Evolutionary conservation across 2,113 vertebrate genomes (phyloP).

Genomic region (Apeltes quadracus): DNA sequence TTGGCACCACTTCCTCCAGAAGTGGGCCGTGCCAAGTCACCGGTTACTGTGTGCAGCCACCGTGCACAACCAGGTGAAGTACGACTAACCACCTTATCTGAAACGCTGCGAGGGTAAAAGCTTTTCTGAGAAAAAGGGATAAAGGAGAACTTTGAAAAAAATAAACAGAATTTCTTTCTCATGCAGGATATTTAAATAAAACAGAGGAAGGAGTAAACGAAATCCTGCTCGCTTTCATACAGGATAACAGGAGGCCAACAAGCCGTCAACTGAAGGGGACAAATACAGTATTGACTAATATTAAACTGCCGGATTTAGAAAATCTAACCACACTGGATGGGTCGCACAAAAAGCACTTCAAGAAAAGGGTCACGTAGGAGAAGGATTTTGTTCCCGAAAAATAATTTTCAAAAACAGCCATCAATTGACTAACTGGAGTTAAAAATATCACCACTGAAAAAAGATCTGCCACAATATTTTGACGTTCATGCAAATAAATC

Average conservation of each 20-base stretch:
- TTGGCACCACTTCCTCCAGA: constrained; percentile 69
- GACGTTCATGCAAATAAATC: constrained; percentile 74
- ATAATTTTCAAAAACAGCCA: constrained; percentile 33
- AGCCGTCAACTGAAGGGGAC: constrained; percentile 24
- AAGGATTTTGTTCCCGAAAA: constrained; percentile 40
- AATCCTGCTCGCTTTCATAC: constrained; percentile 13
- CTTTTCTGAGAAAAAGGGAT: too few relatives aligned
- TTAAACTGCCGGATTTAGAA: constrained; percentile 59
- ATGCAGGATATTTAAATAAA: background rate
- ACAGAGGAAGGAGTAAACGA: background rate
- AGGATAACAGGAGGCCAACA: constrained; percentile 22
- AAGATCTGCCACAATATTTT: constrained; percentile 62
- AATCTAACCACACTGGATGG: constrained; percentile 43
- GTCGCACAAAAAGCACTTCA: constrained; percentile 39
- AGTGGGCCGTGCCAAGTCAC: constrained; percentile 72
- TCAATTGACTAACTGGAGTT: constrained; percentile 50
- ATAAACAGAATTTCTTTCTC: background rate
- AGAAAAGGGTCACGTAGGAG: constrained; percentile 38
- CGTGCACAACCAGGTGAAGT: constrained; percentile 55
- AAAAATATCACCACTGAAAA: constrained; percentile 60
- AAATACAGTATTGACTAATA: constrained; percentile 42
- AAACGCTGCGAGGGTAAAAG: background rate
- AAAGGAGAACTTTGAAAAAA: constrained; percentile 22
- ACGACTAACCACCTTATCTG: constrained; percentile 12
- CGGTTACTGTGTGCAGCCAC: constrained; percentile 50